phyloP scores from a whole-genome alignment of 35 echinoderm and acorn worm genomes.

The Ophioderma brevispina region DNA sequence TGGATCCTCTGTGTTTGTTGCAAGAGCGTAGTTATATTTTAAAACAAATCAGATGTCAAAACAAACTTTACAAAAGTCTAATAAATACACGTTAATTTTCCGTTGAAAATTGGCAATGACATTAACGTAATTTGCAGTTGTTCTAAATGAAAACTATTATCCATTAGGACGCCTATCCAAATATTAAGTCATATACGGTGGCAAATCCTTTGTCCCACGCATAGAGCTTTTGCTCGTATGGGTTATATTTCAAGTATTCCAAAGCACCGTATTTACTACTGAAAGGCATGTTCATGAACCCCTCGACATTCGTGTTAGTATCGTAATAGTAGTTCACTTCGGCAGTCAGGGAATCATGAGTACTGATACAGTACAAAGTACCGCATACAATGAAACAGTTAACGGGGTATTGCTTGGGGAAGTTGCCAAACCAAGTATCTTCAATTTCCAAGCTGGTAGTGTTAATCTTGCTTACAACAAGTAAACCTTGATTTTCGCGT shows the following conservation, averaged over 20 bases:
- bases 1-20: too few relatives aligned
- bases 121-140: too few relatives aligned
- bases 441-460: slow-evolving; percentile 26
- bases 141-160: too few relatives aligned
- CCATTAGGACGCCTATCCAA: neutral
- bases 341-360: neutral
- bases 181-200: slow-evolving; percentile 64
- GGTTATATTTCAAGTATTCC: slow-evolving; percentile 70
- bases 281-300: slow-evolving; percentile 47
- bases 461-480: slow-evolving; percentile 53
- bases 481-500: neutral
- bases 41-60: too few relatives aligned
- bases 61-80: too few relatives aligned
- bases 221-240: slow-evolving; percentile 77
- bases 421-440: slow-evolving; percentile 29
- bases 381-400: slow-evolving; percentile 62
- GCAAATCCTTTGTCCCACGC: slow-evolving; percentile 70
- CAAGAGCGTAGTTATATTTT: too few relatives aligned
- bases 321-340: slow-evolving; percentile 63
- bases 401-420: slow-evolving; percentile 35
- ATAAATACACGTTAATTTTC: too few relatives aligned
- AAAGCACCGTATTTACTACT: slow-evolving; percentile 54
- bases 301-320: slow-evolving; percentile 24
- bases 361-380: slow-evolving; percentile 63
- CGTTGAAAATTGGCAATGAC: too few relatives aligned